phyloP scores from a whole-genome alignment of 1,140 invertebrate genomes.

The Nephotettix cincticeps region DNA sequence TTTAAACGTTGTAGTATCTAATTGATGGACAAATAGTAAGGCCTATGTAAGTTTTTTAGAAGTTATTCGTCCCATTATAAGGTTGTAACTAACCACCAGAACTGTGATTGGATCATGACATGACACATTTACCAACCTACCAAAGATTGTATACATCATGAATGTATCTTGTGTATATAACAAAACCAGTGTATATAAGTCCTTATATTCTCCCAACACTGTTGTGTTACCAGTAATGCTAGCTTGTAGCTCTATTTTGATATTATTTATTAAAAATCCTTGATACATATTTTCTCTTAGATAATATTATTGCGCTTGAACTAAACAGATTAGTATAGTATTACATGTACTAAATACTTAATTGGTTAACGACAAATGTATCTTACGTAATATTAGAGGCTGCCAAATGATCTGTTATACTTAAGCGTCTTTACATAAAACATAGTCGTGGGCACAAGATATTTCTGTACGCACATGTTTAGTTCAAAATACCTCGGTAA shows the following conservation, averaged over 20 bases:
- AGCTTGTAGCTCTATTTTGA: conserved; percentile 2
- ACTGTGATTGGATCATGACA: conserved; percentile 2
- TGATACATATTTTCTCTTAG: too few species aligned
- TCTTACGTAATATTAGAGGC: too few species aligned
- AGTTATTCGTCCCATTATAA: neutral
- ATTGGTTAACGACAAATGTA: too few species aligned
- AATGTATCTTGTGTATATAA: neutral
- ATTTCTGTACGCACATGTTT: too few species aligned
- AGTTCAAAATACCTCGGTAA: too few species aligned
- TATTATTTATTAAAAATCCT: neutral
- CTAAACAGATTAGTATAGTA: too few species aligned
- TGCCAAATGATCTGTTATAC: too few species aligned
- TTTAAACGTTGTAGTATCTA: neutral
- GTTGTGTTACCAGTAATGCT: neutral
- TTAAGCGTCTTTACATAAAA: too few species aligned
- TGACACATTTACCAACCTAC: neutral
- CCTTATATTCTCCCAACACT: neutral
- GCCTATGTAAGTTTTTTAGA: neutral
- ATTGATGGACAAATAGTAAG: neutral
- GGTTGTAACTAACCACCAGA: neutral
- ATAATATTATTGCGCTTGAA: too few species aligned
- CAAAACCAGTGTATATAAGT: neutral
- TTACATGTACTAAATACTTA: too few species aligned
- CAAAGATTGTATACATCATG: neutral
- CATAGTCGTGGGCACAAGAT: too few species aligned